Percentiles rank a stretch among this genome's conserved stretches.
Evolutionary conservation across 64 coral and sea anemone species (phyloP).

Genomic region (Acropora tenuis): DNA sequence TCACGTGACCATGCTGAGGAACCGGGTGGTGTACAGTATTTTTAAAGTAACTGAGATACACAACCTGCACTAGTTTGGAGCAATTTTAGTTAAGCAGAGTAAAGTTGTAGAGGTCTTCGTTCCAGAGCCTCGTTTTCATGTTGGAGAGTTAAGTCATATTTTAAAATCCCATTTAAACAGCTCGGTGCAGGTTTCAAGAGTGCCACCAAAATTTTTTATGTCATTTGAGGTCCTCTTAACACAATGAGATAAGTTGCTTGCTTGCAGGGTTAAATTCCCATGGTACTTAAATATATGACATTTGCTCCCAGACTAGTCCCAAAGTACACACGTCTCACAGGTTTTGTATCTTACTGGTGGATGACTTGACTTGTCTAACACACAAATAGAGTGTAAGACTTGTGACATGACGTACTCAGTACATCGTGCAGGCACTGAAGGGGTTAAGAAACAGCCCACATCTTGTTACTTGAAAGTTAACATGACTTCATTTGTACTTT

Average conservation of each 20-base stretch:
- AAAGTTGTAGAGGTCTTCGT: slow-evolving; percentile 2
- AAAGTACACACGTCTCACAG: too few species aligned
- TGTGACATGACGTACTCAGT: too few species aligned
- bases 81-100: not conserved
- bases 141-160: slow-evolving; percentile 25
- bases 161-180: slow-evolving; percentile 19
- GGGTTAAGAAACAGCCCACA: too few species aligned
- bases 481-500: too few species aligned
- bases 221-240: slow-evolving; percentile 8
- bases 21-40: not conserved
- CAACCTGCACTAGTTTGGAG: not conserved
- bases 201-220: slow-evolving; percentile 47
- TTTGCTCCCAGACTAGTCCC: slow-evolving; percentile 24
- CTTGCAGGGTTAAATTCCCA: slow-evolving; percentile 41
- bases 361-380: too few species aligned
- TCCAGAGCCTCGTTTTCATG: slow-evolving; percentile 32
- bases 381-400: too few species aligned
- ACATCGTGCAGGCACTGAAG: too few species aligned
- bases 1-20: not conserved
- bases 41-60: not conserved
- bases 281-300: slow-evolving; percentile 19
- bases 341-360: too few species aligned
- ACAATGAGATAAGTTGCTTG: slow-evolving; percentile 10
- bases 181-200: slow-evolving; percentile 9
- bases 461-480: too few species aligned